Percentiles rank a stretch among this genome's conserved stretches.
These are phyloP conservation scores for Pelagia noctiluca DNA, from an alignment of 30 jellyfish, hydroid and myxozoan genomes.

Conservation along the genomic window DNA sequence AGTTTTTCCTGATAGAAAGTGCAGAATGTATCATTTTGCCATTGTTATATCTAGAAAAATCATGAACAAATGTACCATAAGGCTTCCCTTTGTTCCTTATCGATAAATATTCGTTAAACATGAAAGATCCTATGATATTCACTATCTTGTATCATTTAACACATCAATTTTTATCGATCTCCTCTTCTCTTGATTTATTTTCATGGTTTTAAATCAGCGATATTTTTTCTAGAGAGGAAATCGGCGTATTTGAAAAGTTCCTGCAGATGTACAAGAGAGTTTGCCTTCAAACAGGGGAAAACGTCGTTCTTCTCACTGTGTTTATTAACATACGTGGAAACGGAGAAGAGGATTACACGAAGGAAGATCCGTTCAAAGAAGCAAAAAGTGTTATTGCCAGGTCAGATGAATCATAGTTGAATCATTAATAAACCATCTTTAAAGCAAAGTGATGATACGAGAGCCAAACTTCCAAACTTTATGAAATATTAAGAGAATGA, in stretches of 20 bases:
- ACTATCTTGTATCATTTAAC: no score
- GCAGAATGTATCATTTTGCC: no score
- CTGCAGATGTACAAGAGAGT: constrained; percentile 98
- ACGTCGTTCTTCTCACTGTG: constrained; percentile 93
- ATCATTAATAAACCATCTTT: background rate
- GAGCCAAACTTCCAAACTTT: no score
- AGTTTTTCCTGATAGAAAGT: no score
- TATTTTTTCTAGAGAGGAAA: constrained; percentile 75
- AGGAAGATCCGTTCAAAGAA: constrained; percentile 86
- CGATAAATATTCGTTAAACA: no score
- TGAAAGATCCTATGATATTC: no score
- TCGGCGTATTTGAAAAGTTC: constrained; percentile 73
- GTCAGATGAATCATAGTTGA: constrained; percentile 25
- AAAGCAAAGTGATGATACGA: background rate
- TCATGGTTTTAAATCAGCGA: background rate
- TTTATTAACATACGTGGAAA: constrained; percentile 84
- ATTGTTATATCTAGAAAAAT: no score
- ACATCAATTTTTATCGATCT: no score
- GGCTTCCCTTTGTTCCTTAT: no score
- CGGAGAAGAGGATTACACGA: constrained; percentile 75
- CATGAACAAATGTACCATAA: no score
- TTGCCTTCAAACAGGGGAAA: constrained; percentile 97
- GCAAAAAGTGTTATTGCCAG: constrained; percentile 94
- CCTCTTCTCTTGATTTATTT: no score
- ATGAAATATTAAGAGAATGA: no score